Evolutionary conservation across 2,113 vertebrate genomes (phyloP).

Genomic region (Salvelinus fontinalis): DNA sequence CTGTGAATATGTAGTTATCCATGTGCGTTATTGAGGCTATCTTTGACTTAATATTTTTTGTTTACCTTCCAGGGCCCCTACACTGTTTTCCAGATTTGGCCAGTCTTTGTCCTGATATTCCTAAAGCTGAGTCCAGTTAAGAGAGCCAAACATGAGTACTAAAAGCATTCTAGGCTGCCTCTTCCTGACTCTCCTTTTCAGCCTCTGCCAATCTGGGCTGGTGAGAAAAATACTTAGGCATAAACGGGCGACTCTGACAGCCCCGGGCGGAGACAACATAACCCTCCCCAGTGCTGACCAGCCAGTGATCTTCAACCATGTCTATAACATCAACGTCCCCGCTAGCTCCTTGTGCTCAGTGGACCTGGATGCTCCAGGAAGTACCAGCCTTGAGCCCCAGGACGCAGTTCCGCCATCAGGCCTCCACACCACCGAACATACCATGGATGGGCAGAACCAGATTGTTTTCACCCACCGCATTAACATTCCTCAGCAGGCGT

Average conservation of each 20-base stretch:
- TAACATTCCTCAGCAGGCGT: conserved; percentile 88
- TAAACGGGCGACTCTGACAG: conserved; percentile 62
- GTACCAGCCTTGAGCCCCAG: conserved; percentile 59
- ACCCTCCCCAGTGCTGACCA: conserved; percentile 77
- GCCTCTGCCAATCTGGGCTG: conserved; percentile 73
- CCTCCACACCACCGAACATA: conserved; percentile 78
- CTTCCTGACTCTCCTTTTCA: conserved; percentile 68
- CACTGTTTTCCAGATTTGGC: conserved; percentile 12
- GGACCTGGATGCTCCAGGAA: conserved; percentile 79
- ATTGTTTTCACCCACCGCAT: conserved; percentile 96
- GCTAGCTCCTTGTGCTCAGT: conserved; percentile 80
- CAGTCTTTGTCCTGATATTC: conserved; percentile 25
- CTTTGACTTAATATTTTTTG: background rate
- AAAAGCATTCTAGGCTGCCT: conserved; percentile 66
- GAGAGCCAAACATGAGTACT: conserved; percentile 74
- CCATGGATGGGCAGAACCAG: conserved; percentile 82
- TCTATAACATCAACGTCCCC: conserved; percentile 93
- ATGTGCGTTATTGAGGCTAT: background rate
- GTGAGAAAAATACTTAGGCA: conserved; percentile 84
- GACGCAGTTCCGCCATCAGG: conserved; percentile 51
- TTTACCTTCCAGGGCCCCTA: conserved; percentile 39
- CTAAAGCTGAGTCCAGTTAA: background rate
- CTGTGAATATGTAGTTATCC: background rate
- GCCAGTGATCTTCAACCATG: conserved; percentile 90
- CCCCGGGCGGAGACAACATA: conserved; percentile 68